These are phyloP conservation scores for Diplogasteroides magnus DNA, from an alignment of 1,140 invertebrate species.

Conservation along the genomic window DNA sequence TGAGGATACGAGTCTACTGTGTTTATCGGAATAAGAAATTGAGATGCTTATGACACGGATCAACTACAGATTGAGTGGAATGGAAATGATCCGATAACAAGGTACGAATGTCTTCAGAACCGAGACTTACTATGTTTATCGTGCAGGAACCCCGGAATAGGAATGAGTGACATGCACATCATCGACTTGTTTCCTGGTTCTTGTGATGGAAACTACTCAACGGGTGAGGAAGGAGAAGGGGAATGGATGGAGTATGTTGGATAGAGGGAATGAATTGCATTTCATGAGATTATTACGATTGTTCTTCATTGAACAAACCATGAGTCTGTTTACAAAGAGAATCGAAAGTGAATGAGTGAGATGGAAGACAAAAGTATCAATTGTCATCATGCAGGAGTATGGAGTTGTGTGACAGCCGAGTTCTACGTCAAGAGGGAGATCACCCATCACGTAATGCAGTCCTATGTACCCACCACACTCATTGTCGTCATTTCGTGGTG, in stretches of 20 bases:
- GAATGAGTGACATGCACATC: conserved; percentile 49
- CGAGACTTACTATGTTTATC: no score
- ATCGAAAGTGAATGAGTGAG: background rate
- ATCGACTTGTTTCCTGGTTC: conserved; percentile 42
- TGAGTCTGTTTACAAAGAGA: background rate
- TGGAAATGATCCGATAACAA: conserved; percentile 40
- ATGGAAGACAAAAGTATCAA: background rate
- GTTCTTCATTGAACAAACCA: no score
- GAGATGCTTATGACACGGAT: conserved; percentile 52
- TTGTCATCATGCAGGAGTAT: conserved; percentile 59
- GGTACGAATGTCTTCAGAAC: no score
- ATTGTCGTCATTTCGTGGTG: conserved; percentile 77
- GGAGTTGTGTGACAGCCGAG: conserved; percentile 67
- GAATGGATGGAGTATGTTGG: no score
- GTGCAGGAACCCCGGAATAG: conserved; percentile 43
- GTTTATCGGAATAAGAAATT: no score
- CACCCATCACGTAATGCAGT: conserved; percentile 78
- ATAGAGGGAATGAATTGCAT: no score
- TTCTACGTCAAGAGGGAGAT: conserved; percentile 80
- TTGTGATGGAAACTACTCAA: conserved; percentile 52
- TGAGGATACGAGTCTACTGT: conserved; percentile 44
- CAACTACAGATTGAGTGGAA: conserved; percentile 47
- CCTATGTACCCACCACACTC: conserved; percentile 75
- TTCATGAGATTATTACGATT: no score
- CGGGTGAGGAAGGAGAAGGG: conserved; percentile 28